A percentile compares a stretch with the other conserved stretches of the same genome.
phyloP scores from a whole-genome alignment of 2,888 invertebrate species.

The Heliconius erato region DNA sequence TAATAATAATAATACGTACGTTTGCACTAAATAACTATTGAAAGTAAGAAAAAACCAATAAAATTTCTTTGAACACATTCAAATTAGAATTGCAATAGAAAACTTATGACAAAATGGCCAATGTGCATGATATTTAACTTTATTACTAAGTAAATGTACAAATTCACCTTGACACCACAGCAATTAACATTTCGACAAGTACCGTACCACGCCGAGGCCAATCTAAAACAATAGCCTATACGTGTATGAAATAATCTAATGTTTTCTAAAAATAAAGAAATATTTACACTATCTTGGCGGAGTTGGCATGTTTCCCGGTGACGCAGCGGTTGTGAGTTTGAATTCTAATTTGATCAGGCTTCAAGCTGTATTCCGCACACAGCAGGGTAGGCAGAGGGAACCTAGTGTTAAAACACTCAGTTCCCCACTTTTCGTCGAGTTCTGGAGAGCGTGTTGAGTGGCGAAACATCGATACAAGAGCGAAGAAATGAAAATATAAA shows the following conservation, averaged over 20 bases:
- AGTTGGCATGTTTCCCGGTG: conserved; percentile 1
- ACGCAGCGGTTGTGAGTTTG: neutral
- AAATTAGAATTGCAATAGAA: conserved; percentile 9
- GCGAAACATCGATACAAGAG: no score
- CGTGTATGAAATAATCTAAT: neutral
- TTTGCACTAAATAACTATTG: neutral
- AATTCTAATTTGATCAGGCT: neutral
- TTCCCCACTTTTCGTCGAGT: no score
- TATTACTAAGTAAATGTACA: conserved; percentile 43
- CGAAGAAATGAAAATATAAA: no score
- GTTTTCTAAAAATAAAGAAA: conserved; percentile 12
- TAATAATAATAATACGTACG: neutral
- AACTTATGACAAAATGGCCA: conserved; percentile 22
- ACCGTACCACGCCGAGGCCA: conserved; percentile 60
- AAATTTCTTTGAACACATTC: neutral
- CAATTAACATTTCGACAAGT: conserved; percentile 69
- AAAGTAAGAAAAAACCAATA: neutral
- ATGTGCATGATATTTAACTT: conserved; percentile 30
- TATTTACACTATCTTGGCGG: neutral
- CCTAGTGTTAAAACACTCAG: no score
- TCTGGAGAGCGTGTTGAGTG: no score
- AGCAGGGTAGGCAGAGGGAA: no score
- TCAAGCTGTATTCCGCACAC: no score
- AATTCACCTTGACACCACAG: conserved; percentile 63
- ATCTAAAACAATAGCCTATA: conserved; percentile 29